These are phyloP conservation scores for Cephus sareptanus DNA, from an alignment of 2,888 invertebrate genomes.

Conservation along the genomic window DNA sequence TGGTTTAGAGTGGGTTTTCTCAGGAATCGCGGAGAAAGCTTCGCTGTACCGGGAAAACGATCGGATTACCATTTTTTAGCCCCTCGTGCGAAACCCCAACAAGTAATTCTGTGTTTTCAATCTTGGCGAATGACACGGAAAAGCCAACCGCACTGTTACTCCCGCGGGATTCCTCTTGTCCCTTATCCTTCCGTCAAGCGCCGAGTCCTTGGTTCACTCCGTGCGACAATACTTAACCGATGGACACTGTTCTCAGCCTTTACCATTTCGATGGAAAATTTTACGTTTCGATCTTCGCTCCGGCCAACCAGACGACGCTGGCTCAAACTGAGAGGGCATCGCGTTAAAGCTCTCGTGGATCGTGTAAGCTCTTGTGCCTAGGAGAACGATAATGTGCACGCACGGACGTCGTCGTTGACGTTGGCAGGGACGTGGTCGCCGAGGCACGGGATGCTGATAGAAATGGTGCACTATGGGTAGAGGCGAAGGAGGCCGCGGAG, in stretches of 20 bases:
- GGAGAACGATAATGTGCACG: too few relatives aligned
- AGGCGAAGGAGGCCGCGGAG: neutral
- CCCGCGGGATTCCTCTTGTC: neutral
- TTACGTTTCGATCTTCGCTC: too few relatives aligned
- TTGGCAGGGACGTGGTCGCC: too few relatives aligned
- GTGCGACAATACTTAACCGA: neutral
- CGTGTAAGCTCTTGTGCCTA: too few relatives aligned
- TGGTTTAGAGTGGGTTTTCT: slow-evolving; percentile 5
- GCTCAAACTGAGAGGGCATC: too few relatives aligned
- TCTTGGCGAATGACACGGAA: slow-evolving; percentile 46
- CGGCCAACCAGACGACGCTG: too few relatives aligned
- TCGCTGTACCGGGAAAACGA: slow-evolving; percentile 34
- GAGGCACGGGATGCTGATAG: too few relatives aligned
- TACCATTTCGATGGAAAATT: too few relatives aligned
- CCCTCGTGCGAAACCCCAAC: slow-evolving; percentile 27
- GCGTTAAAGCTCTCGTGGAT: too few relatives aligned
- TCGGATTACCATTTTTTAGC: slow-evolving; percentile 51
- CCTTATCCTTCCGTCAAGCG: neutral
- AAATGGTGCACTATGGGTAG: too few relatives aligned
- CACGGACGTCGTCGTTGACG: too few relatives aligned
- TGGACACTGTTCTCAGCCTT: too few relatives aligned
- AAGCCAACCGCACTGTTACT: slow-evolving; percentile 23
- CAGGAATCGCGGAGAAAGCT: slow-evolving; percentile 12
- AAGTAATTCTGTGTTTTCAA: slow-evolving; percentile 49
- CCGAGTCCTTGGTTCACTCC: neutral